Percentiles rank a stretch among this genome's conserved stretches.
Evolutionary conservation across 2,888 invertebrate genomes (phyloP).

Genomic region (Willowsia nigromaculata): DNA sequence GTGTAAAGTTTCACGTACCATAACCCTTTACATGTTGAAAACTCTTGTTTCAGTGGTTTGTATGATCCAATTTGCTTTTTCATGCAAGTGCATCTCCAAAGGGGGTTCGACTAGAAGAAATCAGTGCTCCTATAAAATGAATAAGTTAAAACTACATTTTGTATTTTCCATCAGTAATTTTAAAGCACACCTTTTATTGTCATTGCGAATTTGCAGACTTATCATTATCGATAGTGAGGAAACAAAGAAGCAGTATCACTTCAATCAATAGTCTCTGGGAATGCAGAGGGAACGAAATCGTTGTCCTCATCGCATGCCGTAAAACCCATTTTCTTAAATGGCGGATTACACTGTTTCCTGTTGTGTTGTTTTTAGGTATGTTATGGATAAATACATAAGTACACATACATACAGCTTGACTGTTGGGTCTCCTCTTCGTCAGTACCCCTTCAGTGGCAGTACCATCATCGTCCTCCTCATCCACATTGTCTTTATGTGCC

Average conservation of each 20-base stretch:
- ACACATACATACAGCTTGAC: neutral
- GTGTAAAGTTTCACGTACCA: no score
- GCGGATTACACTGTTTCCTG: conserved; percentile 2
- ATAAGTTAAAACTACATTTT: neutral
- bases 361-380: neutral
- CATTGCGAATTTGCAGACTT: conserved; percentile 5
- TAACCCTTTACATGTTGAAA: no score
- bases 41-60: no score
- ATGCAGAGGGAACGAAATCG: neutral
- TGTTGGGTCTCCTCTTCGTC: neutral
- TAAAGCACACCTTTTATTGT: neutral
- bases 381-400: neutral
- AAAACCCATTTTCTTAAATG: conserved; percentile 39
- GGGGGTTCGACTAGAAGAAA: no score
- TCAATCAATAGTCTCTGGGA: neutral
- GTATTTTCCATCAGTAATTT: neutral
- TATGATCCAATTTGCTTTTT: no score
- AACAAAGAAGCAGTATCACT: conserved; percentile 23
- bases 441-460: neutral
- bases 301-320: neutral
- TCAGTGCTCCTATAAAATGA: neutral
- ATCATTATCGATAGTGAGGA: conserved; percentile 19
- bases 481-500: conserved; percentile 39
- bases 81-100: no score
- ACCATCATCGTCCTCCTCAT: neutral